phyloP scores from a whole-genome alignment of 1,140 invertebrate species.

The Philopotamus ludificatus region DNA sequence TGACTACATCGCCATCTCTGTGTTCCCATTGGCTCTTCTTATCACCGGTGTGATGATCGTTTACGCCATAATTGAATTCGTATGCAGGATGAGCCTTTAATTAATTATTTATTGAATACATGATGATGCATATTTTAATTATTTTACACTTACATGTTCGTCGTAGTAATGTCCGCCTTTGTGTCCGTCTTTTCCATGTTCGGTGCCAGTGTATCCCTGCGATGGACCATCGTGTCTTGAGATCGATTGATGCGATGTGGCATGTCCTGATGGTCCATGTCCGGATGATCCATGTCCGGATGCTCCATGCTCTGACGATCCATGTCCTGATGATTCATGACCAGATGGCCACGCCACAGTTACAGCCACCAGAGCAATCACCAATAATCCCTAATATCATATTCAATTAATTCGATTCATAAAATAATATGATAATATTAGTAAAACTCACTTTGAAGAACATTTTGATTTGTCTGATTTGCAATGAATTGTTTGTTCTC shows the following conservation, averaged over 20 bases:
- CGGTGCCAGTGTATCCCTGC: neutral
- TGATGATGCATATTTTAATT: too few species aligned
- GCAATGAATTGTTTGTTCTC: too few species aligned
- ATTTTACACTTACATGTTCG: slow-evolving; percentile 23
- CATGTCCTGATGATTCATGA: neutral
- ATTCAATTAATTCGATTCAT: neutral
- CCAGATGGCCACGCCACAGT: too few species aligned
- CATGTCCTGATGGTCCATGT: slow-evolving; percentile 4
- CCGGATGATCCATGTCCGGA: slow-evolving; percentile 1
- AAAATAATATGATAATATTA: too few species aligned
- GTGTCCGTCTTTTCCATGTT: slow-evolving; percentile 16
- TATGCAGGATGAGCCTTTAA: slow-evolving; percentile 48
- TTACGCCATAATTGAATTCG: slow-evolving; percentile 64
- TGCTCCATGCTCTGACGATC: neutral
- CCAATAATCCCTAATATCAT: too few species aligned
- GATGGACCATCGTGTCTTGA: slow-evolving; percentile 9
- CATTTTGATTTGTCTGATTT: too few species aligned
- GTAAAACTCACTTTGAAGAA: too few species aligned
- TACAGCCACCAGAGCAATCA: too few species aligned
- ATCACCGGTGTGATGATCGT: slow-evolving; percentile 63
- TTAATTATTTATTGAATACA: too few species aligned
- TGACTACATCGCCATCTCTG: slow-evolving; percentile 54
- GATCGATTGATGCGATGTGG: slow-evolving; percentile 6
- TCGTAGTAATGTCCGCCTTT: slow-evolving; percentile 13
- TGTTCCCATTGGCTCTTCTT: slow-evolving; percentile 57